Percentiles rank a stretch among this genome's conserved stretches.
Conservation (phyloP, 2,888 invertebrate genomes). For the Ophioninae sp. region DNA sequence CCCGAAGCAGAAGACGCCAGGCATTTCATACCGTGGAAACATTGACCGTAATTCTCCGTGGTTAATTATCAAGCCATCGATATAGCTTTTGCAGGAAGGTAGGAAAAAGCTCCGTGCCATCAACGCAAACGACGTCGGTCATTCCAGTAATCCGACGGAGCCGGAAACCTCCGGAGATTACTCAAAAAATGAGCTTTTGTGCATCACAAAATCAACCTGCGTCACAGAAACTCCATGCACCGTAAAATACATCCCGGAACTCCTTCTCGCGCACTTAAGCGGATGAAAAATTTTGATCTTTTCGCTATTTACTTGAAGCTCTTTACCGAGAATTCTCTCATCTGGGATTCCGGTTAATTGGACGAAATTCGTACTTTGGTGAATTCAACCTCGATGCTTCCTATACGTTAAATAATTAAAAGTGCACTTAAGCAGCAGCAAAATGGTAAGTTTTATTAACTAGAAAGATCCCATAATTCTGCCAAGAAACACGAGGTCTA, state of each 20-base stretch:
- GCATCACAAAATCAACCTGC: conserved; percentile 18
- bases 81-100: conserved; percentile 16
- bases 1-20: not conserved
- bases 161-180: conserved; percentile 42
- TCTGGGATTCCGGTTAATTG: not conserved
- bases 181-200: conserved; percentile 55
- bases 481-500: not conserved
- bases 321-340: not conserved
- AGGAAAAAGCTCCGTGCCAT: conserved; percentile 15
- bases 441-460: not conserved
- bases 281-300: conserved; percentile 18
- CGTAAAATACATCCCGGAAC: not conserved
- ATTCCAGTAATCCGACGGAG: conserved; percentile 15
- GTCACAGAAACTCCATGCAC: conserved; percentile 8
- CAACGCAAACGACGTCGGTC: conserved; percentile 4
- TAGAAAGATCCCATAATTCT: not conserved
- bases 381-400: not conserved
- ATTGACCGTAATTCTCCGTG: conserved; percentile 4
- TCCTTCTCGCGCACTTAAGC: conserved; percentile 12
- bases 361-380: not conserved
- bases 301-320: conserved; percentile 11
- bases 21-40: conserved; percentile 14
- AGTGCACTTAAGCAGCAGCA: not conserved
- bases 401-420: not conserved
- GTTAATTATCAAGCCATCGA: conserved; percentile 22